These are phyloP conservation scores for Pantherophis guttatus DNA, from an alignment of 2,113 vertebrate genomes.

Conservation along the genomic window DNA sequence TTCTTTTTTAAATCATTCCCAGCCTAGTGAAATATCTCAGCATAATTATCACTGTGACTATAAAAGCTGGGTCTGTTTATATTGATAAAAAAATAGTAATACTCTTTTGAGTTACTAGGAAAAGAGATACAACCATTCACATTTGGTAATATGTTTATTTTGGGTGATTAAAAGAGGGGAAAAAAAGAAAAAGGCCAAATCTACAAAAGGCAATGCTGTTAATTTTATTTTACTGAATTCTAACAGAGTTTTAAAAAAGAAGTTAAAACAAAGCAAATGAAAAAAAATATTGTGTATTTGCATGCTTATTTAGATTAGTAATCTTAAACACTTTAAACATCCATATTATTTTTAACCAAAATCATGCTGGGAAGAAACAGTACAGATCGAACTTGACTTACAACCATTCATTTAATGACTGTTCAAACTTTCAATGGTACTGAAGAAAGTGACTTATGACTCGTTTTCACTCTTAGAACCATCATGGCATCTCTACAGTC, in stretches of 20 bases:
- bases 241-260: background rate
- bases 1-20: background rate
- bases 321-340: background rate
- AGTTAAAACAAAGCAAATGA: background rate
- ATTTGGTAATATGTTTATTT: background rate
- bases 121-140: background rate
- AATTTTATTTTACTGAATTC: background rate
- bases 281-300: background rate
- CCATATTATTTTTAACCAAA: background rate
- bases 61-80: too few relatives aligned
- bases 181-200: background rate
- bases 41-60: background rate
- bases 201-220: background rate
- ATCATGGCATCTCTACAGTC: background rate
- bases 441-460: background rate
- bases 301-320: background rate
- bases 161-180: background rate
- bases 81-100: background rate
- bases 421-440: background rate
- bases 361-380: background rate
- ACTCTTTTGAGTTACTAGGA: background rate
- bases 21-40: background rate
- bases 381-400: background rate
- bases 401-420: background rate
- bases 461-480: background rate